phyloP scores from a whole-genome alignment of 2,888 invertebrate species.

The Drosophila lacicola region DNA sequence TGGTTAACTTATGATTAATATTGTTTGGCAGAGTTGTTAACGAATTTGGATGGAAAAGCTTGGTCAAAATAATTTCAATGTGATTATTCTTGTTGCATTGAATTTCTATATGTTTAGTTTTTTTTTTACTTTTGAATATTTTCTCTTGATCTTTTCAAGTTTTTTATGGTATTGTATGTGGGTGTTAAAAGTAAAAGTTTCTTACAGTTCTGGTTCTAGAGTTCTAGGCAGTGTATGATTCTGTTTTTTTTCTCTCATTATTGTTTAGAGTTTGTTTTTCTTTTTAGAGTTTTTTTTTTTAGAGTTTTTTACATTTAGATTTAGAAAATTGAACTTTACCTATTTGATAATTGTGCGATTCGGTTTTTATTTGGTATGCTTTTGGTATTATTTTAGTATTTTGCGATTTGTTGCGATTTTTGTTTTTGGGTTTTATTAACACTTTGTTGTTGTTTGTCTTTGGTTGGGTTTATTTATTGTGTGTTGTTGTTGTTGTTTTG shows the following conservation, averaged over 20 bases:
- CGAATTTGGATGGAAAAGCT: not conserved
- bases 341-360: constrained; percentile 61
- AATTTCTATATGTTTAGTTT: constrained; percentile 61
- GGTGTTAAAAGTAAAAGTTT: constrained; percentile 25
- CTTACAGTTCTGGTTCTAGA: constrained; percentile 14
- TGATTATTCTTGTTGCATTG: constrained; percentile 80
- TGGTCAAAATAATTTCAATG: constrained; percentile 60
- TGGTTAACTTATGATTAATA: too few species aligned
- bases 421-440: constrained; percentile 4
- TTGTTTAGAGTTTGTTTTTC: constrained; percentile 15
- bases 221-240: constrained; percentile 12
- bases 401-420: constrained; percentile 3
- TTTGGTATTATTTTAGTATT: constrained; percentile 1
- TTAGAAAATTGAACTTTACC: constrained; percentile 74
- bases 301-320: constrained; percentile 47
- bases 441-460: constrained; percentile 2
- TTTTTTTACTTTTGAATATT: constrained; percentile 12
- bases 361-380: constrained; percentile 19
- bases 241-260: constrained; percentile 14
- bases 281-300: constrained; percentile 1
- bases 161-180: constrained; percentile 18
- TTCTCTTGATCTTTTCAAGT: constrained; percentile 9
- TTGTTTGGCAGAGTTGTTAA: constrained; percentile 2
- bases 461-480: constrained; percentile 5
- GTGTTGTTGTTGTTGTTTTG: constrained; percentile 14